These are phyloP conservation scores for Melanaphis sacchari DNA, from an alignment of 1,140 invertebrate genomes.

Conservation along the genomic window DNA sequence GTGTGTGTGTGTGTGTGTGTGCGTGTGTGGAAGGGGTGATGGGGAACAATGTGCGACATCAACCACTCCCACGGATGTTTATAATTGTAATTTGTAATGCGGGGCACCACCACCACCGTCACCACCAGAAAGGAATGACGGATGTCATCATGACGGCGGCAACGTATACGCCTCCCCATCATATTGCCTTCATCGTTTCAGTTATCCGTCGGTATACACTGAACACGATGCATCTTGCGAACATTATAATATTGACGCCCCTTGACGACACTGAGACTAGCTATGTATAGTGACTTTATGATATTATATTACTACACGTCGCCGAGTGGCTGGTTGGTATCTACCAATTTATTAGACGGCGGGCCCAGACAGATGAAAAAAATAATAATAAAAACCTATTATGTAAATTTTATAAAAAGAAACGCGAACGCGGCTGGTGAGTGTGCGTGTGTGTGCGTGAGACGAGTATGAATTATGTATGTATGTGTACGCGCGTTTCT, in stretches of 20 bases:
- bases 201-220: background rate
- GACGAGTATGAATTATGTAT: background rate
- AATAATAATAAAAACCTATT: background rate
- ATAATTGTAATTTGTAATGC: background rate
- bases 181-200: background rate
- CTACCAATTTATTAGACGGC: background rate
- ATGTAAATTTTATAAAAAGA: conserved; percentile 1
- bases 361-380: background rate
- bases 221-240: background rate
- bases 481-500: background rate
- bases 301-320: background rate
- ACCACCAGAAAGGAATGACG: background rate
- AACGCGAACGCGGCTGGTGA: background rate
- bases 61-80: conserved; percentile 49
- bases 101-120: background rate
- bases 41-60: conserved; percentile 16
- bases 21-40: background rate
- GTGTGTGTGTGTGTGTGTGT: background rate
- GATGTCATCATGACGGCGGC: background rate
- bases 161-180: background rate
- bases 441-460: background rate
- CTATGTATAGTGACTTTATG: background rate
- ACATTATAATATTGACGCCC: background rate
- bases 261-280: background rate
- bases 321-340: background rate